Percentiles rank a stretch among this genome's conserved stretches.
Conservation (phyloP, 2,888 invertebrate genomes). For the Pandemis cinnamomeana region DNA sequence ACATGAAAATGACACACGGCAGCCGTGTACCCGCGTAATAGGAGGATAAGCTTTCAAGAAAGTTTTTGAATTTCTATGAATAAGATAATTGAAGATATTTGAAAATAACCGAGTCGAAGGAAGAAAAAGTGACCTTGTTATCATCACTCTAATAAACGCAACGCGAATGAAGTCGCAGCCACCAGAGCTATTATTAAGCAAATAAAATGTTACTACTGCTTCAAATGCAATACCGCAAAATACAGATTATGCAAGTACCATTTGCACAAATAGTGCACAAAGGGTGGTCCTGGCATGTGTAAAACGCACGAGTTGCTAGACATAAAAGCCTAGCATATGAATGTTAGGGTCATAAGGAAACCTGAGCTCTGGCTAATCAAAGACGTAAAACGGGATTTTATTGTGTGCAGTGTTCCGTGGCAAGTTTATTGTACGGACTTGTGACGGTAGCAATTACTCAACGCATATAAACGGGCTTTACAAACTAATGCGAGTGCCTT, state of each 20-base stretch:
- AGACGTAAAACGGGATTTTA: constrained; percentile 81
- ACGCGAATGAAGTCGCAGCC: no score
- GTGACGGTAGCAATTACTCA: constrained; percentile 81
- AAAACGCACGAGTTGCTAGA: constrained; percentile 57
- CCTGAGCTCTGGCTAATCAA: constrained; percentile 79
- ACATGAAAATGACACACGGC: no score
- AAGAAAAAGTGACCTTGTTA: no score
- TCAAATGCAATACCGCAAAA: not conserved
- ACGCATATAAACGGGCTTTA: constrained; percentile 60
- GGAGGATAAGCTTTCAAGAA: no score
- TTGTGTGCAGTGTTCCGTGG: constrained; percentile 77
- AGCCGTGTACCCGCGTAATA: no score
- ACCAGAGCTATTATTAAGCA: not conserved
- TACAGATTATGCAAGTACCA: not conserved
- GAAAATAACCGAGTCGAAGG: no score
- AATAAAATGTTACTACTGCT: not conserved
- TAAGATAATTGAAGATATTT: no score
- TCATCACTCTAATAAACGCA: no score
- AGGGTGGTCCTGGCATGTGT: constrained; percentile 70
- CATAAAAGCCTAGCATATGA: constrained; percentile 61
- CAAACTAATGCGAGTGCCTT: constrained; percentile 28
- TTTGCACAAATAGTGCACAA: constrained; percentile 42
- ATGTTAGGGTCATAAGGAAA: constrained; percentile 70
- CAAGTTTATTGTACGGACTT: constrained; percentile 79
- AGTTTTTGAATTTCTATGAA: no score